Evolutionary conservation across 53 echinoderm and acorn worm genomes (phyloP), one percentile per base, ranked within the genome.

Genomic region (Arbacia lixula): DNA sequence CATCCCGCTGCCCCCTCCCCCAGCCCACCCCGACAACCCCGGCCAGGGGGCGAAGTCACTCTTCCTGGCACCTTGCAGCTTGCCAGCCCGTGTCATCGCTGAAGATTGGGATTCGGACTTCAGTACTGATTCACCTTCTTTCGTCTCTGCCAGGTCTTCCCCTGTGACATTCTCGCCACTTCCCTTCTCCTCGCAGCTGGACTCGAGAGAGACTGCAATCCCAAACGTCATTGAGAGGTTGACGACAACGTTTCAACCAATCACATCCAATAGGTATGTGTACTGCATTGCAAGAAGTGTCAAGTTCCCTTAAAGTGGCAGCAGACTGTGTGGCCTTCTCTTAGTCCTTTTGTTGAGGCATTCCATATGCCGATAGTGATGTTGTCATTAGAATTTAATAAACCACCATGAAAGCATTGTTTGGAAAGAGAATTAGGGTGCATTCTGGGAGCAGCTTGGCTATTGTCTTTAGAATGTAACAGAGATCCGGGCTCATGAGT

Each of bases 71-170:
- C 77, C 77, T 40, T 57, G 36, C 39, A 38, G 10, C 77, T 77
- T 77, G 57, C 77, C 77, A 11, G n/a, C 56, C 11, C 77, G 39
- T 17, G 20, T 77, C 12, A 37, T 58, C 25, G 17, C 58, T 4
- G 77, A 77, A 25, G 77, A 77, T 38, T 57, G 57, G 57, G 77
- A 77, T 35, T 77, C 77, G 9, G 77, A 77, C 53, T 25, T 77
- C 60, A 77, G 77, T 19, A 3, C 60, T 0, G 77, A 77, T 27
- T 77, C 77, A 3, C 77, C 77, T 33, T 21, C 55, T 22, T 77
- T 77, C 22, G 77, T 77, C 58, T 55, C 55, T 12, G 77, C 77
- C 10, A 36, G 56, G 0, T 77, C 77, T 1, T 77, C 77, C 12
- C 77, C 77, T 32, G 36, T 77, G 6, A n/a, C n/a, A n/a, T n/a